These are phyloP conservation scores for Chaetodon trifascialis DNA, from an alignment of 2,113 vertebrate genomes.

Conservation along the genomic window DNA sequence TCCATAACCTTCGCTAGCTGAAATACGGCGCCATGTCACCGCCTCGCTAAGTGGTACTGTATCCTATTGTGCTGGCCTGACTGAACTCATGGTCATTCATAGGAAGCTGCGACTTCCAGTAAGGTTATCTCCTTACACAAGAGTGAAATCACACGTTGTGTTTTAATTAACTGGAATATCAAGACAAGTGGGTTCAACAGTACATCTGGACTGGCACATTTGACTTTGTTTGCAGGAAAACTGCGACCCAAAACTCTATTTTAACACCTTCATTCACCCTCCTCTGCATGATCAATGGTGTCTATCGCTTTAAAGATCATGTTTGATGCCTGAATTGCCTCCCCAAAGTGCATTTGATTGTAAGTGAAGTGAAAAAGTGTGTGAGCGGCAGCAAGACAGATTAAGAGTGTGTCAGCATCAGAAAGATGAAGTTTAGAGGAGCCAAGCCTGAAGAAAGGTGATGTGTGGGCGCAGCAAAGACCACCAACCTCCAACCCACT, in stretches of 20 bases:
- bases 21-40: constrained; percentile 14
- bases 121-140: constrained; percentile 1
- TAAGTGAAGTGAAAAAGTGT: neutral
- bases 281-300: neutral
- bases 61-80: constrained; percentile 1
- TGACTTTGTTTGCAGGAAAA: neutral
- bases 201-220: neutral
- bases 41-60: neutral
- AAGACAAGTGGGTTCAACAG: neutral
- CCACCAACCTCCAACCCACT: constrained; percentile 41
- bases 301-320: constrained; percentile 5
- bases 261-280: neutral
- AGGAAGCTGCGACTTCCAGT: constrained; percentile 34
- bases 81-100: constrained; percentile 10
- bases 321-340: neutral
- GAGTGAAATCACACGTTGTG: constrained; percentile 6
- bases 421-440: constrained; percentile 17
- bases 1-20: neutral
- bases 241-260: neutral
- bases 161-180: constrained; percentile 27
- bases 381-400: neutral
- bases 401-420: neutral
- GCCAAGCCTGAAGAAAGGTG: constrained; percentile 31
- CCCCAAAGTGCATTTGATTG: neutral
- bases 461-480: constrained; percentile 58